Conservation (phyloP, 2,797 vertebrate species). For the Coendou prehensilis region DNA sequence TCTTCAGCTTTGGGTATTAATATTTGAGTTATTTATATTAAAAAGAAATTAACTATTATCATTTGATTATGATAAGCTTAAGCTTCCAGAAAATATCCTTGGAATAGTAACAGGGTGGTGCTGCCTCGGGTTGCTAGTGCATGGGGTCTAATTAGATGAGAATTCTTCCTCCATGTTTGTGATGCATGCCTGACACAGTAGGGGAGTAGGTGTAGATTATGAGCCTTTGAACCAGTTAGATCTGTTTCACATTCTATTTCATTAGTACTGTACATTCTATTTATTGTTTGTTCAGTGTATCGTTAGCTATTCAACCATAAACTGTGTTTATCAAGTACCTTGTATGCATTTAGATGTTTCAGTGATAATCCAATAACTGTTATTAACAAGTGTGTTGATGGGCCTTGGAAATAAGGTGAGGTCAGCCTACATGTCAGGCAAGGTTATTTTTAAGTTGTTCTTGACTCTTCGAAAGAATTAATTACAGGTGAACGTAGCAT, state of each 20-base stretch:
- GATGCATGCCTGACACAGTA: not conserved
- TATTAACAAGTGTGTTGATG: constrained; percentile 42
- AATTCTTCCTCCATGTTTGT: not conserved
- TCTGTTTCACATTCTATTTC: constrained; percentile 22
- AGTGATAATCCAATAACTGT: not conserved
- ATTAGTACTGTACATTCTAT: not conserved
- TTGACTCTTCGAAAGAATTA: constrained; percentile 47
- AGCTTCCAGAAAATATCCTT: not conserved
- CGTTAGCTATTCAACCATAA: not conserved
- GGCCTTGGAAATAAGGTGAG: not conserved
- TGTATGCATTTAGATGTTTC: not conserved
- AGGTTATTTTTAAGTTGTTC: constrained; percentile 48
- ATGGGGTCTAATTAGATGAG: not conserved
- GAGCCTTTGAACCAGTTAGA: not conserved
- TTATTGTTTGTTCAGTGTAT: constrained; percentile 8
- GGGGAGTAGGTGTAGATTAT: not conserved
- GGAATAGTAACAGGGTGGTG: not conserved
- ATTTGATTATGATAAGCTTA: not conserved
- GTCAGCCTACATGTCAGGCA: not conserved
- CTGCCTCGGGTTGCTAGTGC: not conserved
- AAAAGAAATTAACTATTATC: constrained; percentile 46
- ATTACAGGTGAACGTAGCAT: constrained; percentile 33
- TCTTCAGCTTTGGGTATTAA: constrained; percentile 30
- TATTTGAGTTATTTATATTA: constrained; percentile 46
- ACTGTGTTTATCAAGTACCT: not conserved